Percentiles rank a stretch among this genome's conserved stretches.
These are phyloP conservation scores for Drosophila tripunctata DNA, from an alignment of 2,888 invertebrate genomes.

Conservation along the genomic window DNA sequence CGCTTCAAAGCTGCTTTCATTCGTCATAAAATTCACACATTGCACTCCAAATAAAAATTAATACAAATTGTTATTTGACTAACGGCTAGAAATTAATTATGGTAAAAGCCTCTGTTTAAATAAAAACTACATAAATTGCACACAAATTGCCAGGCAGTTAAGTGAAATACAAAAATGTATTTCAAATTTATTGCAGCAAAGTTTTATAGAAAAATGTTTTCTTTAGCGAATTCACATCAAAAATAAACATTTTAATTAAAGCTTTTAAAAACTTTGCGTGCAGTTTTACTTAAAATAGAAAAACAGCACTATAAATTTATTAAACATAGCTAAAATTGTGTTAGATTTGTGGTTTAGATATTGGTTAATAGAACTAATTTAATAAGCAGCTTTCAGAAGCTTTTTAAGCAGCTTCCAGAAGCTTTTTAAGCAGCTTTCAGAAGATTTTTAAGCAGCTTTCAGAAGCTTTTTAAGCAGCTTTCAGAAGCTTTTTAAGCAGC, in stretches of 20 bases:
- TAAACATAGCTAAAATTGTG: no score
- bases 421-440: no score
- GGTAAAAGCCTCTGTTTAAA: neutral
- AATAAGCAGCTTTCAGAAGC: no score
- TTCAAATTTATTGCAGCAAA: no score
- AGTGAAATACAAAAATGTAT: neutral
- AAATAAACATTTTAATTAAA: neutral
- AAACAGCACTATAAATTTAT: no score
- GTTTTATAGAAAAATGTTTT: no score
- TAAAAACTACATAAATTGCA: neutral
- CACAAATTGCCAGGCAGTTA: neutral
- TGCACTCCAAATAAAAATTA: constrained; percentile 18
- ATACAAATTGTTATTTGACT: constrained; percentile 15
- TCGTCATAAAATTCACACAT: constrained; percentile 3
- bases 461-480: no score
- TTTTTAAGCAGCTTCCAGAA: no score
- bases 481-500: no score
- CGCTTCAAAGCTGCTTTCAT: constrained; percentile 30
- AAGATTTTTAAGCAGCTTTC: no score
- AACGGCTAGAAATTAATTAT: constrained; percentile 10
- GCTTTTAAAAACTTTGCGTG: neutral
- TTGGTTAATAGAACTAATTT: no score
- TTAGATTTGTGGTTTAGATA: no score
- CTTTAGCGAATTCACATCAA: neutral
- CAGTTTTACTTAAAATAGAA: neutral